Conservation (phyloP, 2,888 invertebrate genomes). For the Mesochorus sp. region DNA sequence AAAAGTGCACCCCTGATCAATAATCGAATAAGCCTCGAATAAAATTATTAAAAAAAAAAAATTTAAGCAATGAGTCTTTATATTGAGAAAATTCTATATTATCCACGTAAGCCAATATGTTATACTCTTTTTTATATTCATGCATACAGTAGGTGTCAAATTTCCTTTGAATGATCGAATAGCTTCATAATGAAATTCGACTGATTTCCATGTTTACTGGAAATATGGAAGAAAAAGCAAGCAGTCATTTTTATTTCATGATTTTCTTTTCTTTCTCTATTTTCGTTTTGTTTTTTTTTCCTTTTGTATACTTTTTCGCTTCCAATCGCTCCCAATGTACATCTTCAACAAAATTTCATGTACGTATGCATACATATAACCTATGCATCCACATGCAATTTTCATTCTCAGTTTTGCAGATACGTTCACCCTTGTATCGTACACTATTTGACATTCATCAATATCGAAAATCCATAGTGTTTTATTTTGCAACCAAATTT, state of each 20-base stretch:
- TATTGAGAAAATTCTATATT: conserved; percentile 23
- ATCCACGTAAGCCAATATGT: background rate
- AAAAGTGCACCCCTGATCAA: background rate
- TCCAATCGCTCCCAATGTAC: conserved; percentile 4
- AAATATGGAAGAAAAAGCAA: background rate
- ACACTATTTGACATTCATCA: conserved; percentile 57
- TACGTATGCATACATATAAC: background rate
- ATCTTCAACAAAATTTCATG: conserved; percentile 17
- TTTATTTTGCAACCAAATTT: too few relatives aligned
- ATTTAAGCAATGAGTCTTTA: background rate
- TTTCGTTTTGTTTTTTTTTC: conserved; percentile 23
- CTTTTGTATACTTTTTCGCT: conserved; percentile 16
- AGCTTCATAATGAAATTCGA: background rate
- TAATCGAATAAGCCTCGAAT: conserved; percentile 17
- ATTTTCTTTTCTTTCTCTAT: conserved; percentile 9
- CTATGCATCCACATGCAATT: conserved; percentile 10
- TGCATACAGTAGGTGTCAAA: too few relatives aligned
- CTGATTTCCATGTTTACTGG: background rate
- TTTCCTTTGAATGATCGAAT: background rate
- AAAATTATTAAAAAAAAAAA: background rate
- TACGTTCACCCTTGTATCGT: conserved; percentile 1
- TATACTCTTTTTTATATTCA: conserved; percentile 8
- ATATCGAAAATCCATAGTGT: conserved; percentile 32
- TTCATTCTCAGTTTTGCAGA: conserved; percentile 33
- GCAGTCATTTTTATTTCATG: background rate